A percentile compares a stretch with the other conserved stretches of the same genome.
phyloP scores from a whole-genome alignment of 1,140 invertebrate genomes.

The Drosophila elegans region DNA sequence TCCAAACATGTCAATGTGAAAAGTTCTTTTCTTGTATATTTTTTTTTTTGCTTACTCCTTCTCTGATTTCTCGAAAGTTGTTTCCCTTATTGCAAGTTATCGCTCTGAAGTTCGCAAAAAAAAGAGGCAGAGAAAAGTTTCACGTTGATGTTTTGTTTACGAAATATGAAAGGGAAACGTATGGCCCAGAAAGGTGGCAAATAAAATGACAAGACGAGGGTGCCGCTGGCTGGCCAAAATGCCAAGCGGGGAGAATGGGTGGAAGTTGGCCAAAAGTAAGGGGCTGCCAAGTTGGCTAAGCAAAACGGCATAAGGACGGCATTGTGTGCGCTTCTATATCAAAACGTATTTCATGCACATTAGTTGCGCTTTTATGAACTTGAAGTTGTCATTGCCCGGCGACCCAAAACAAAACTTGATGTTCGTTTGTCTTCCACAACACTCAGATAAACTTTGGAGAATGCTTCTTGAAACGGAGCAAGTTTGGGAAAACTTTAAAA shows the following conservation, averaged over 20 bases:
- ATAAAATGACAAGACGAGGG: conserved; percentile 60
- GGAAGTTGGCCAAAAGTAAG: conserved; percentile 1
- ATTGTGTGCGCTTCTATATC: conserved; percentile 42
- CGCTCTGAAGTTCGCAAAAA: conserved; percentile 10
- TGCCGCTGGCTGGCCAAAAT: neutral
- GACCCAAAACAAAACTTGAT: conserved; percentile 60
- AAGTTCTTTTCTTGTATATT: conserved; percentile 60
- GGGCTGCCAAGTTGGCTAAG: conserved; percentile 5
- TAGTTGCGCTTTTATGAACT: conserved; percentile 82
- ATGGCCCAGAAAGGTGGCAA: conserved; percentile 56
- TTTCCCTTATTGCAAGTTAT: conserved; percentile 52
- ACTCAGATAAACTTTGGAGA: conserved; percentile 9
- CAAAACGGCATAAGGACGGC: neutral
- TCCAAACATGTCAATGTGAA: conserved; percentile 77
- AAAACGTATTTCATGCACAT: conserved; percentile 80
- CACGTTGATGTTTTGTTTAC: conserved; percentile 74
- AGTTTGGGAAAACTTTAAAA: neutral
- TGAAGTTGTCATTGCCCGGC: conserved; percentile 75
- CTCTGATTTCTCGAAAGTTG: conserved; percentile 50
- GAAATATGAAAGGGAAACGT: conserved; percentile 73
- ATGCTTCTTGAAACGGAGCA: neutral
- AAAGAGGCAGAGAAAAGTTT: conserved; percentile 48
- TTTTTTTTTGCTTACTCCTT: conserved; percentile 31
- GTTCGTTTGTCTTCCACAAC: conserved; percentile 34
- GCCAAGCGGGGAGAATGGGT: neutral